Evolutionary conservation across 2,113 vertebrate genomes (phyloP), one percentile per base, ranked within the genome.

Genomic region (Poeciliopsis prolifica): DNA sequence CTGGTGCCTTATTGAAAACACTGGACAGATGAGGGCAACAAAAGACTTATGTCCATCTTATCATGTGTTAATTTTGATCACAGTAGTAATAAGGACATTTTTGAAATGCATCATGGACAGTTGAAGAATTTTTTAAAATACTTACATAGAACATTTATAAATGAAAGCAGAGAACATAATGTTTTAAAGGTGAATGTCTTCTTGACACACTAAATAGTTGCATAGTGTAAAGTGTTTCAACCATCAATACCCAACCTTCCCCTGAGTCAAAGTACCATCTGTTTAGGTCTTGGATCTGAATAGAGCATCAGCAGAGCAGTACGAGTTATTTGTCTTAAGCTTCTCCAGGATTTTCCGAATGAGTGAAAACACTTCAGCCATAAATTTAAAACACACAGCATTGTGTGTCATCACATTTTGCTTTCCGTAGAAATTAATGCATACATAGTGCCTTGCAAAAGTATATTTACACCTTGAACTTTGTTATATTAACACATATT

Each of bases 1-100:
- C 70, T 70, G 37, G 92, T 93, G 92, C 92, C 92, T 93, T 93
- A 90, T 68, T 70, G 37, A 83, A 76, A 62, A 74, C 65, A 67
- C 51, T 19, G 65, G 75, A 80, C 58, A 58, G 74, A 65, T 82
- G 71, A 80, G 37, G 69, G 82, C 61, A 66, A 62, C 33, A 40
- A 70, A 17, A 72, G 33, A 74, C 48, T 51, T 40, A 62, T 28
- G 65, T 72, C 33, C 26, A 22, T 68, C 64, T 74, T 63, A 66
- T 80, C 33, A 54, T 28, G 26, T 70, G 30, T 65, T 81, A 69
- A 60, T 67, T 65, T 81, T 66, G 33, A 82, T 78, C 76, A 79
- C 83, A 75, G 71, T 24, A 44, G 42, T 40, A 12, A 74, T 74
- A 60, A 61, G 28, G 6, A 74, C 19, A 19, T 68, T 14, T 61